Evolutionary conservation across 2,113 vertebrate genomes (phyloP), one percentile per base, ranked within the genome.

Genomic region (Suricata suricatta): DNA sequence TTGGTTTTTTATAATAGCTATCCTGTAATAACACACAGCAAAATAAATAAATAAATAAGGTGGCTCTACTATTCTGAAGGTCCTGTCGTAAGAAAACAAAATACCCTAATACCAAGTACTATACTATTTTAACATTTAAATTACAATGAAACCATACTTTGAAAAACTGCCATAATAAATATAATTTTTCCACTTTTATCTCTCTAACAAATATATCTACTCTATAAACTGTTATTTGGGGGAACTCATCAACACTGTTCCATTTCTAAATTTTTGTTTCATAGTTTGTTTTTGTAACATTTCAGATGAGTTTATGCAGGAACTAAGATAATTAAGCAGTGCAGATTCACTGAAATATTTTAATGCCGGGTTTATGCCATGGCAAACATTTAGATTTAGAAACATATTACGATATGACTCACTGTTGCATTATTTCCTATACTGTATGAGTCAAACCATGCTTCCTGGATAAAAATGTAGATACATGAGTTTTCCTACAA

Each of bases 321-420:
- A 81, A 93, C 69, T 94, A 89, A 85, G 54, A 66, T 94, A 90
- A 95, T 77, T 88, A 95, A 95, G 85, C 64, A 72, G 87, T 79
- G 71, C 50, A 97, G 87, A 87, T 84, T 85, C 64, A 84, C 90
- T 84, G 92, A 95, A 96, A 85, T 95, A 97, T 90, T 96, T 98
- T 93, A 88, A 82, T 81, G 92, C 38, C 25, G 21, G 80, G 80
- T 97, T 92, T 93, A 96, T 27, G 90, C 31, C 66, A 96, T 41
- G 38, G 50, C 76, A 88, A 97, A 96, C 60, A 57, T 96, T 95
- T 89, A 89, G 63, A 95, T 89, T 84, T 96, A 95, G 93, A 96
- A 97, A 96, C 96, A 90, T 84, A 96, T 92, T 90, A 93, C 95
- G 84, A 27, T 68, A 54, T 98, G 97, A 98, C 84, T 98, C 97